A percentile compares a stretch with the other conserved stretches of the same genome.
Evolutionary conservation across 2,113 vertebrate species (phyloP).

Genomic region (Campylomormyrus tamandua): DNA sequence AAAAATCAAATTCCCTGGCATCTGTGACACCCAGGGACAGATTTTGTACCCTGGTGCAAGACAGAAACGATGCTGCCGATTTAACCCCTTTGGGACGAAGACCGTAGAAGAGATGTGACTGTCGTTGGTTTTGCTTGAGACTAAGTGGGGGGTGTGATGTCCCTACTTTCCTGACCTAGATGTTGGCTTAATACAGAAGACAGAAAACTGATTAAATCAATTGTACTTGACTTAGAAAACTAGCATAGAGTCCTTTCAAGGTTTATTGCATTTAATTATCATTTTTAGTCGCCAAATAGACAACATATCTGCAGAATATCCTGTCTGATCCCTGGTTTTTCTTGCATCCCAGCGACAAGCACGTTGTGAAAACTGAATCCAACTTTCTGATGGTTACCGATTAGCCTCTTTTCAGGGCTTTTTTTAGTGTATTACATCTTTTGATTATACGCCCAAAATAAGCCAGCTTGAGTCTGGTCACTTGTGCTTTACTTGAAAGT

Average conservation of each 20-base stretch:
- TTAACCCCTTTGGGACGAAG: neutral
- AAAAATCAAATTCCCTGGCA: neutral
- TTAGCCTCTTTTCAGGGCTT: neutral
- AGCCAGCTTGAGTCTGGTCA: neutral
- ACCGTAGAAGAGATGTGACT: neutral
- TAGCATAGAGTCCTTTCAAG: neutral
- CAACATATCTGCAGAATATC: neutral
- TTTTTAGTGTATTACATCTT: neutral
- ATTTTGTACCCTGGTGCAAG: neutral
- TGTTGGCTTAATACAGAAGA: neutral
- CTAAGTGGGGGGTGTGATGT: neutral
- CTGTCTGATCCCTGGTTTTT: neutral
- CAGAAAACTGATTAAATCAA: neutral
- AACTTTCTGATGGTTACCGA: neutral
- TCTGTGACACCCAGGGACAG: neutral
- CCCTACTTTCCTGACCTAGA: neutral
- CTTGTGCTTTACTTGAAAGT: neutral
- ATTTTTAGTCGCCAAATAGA: neutral
- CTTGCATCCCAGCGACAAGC: neutral
- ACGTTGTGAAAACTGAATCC: neutral
- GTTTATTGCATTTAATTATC: neutral
- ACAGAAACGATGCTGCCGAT: neutral
- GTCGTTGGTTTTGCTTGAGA: neutral
- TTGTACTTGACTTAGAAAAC: neutral
- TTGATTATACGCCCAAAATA: neutral